Evolutionary conservation across 2,113 vertebrate genomes (phyloP), one percentile per base, ranked within the genome.

Genomic region (Procapra przewalskii): DNA sequence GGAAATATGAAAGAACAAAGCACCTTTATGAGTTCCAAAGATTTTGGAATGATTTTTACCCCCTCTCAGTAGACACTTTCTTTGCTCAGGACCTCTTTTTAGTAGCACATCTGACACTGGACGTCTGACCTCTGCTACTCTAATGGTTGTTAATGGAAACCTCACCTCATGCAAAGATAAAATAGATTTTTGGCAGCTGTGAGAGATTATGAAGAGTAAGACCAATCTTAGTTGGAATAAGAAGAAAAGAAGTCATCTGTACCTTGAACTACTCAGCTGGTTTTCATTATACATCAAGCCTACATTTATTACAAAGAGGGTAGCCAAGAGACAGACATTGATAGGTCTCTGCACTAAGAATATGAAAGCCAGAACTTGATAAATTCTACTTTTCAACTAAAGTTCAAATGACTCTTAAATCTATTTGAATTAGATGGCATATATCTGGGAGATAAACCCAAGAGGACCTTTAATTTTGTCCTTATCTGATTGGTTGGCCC

Each of bases 111-210:
- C 96, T 98, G 98, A 99, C 98, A 98, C 97, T 98, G 97, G 97
- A 97, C 27, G 81, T 91, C 98, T 98, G 99, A 99, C 98, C 98
- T 94, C 97, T 98, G 98, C 98, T 99, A 98, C 98, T 98, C 98
- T 98, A 98, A 99, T 98, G 98, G 97, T 98, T 99, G 98, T 99
- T 98, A 99, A 99, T 99, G 99, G 99, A 99, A 99, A 99, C 99
- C 99, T 99, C 99, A 99, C 99, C 99, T 99, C 99, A 99, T 99
- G 99, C 99, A 98, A 99, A 97, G 99, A 99, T 99, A 99, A 99
- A 98, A 99, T 99, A 98, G 98, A 98, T 98, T 98, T 99, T 99
- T 98, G 99, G 98, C 99, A 99, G 99, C 99, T 99, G 99, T 98
- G 98, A 98, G 98, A 99, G 99, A 99, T 99, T 99, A 99, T 97